Evolutionary conservation across 2,888 invertebrate species (phyloP).

Genomic region (Eumerus sabulonum): DNA sequence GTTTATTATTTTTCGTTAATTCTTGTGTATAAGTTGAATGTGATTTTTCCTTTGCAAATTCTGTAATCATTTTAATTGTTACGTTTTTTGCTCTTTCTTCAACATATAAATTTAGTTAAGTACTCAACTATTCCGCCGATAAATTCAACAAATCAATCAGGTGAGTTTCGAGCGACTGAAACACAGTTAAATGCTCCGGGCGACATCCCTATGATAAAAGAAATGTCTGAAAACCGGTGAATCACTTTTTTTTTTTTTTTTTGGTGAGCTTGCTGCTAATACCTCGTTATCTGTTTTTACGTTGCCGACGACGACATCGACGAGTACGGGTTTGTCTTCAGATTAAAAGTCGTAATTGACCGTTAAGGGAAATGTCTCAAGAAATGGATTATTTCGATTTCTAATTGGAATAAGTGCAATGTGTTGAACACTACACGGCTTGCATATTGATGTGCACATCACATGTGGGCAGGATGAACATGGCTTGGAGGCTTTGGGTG

Average conservation of each 20-base stretch:
- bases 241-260: too few relatives aligned
- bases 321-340: not conserved
- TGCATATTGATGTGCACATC: conserved; percentile 2
- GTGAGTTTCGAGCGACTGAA: conserved; percentile 33
- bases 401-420: conserved; percentile 41
- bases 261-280: conserved; percentile 22
- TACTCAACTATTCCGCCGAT: conserved; percentile 10
- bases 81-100: conserved; percentile 30
- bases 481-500: too few relatives aligned
- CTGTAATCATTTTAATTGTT: conserved; percentile 57
- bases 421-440: not conserved
- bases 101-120: conserved; percentile 14
- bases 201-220: conserved; percentile 7
- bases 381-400: not conserved
- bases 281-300: conserved; percentile 1
- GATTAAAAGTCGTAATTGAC: too few relatives aligned
- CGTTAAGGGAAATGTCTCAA: too few relatives aligned
- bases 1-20: conserved; percentile 67
- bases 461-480: not conserved
- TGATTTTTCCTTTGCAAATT: conserved; percentile 56
- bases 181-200: not conserved
- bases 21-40: conserved; percentile 66
- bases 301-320: conserved; percentile 38
- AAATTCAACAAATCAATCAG: conserved; percentile 11
- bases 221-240: conserved; percentile 59